These are phyloP conservation scores for Yoshiicerus persimilis DNA, from an alignment of 1,140 invertebrate species.

Conservation along the genomic window DNA sequence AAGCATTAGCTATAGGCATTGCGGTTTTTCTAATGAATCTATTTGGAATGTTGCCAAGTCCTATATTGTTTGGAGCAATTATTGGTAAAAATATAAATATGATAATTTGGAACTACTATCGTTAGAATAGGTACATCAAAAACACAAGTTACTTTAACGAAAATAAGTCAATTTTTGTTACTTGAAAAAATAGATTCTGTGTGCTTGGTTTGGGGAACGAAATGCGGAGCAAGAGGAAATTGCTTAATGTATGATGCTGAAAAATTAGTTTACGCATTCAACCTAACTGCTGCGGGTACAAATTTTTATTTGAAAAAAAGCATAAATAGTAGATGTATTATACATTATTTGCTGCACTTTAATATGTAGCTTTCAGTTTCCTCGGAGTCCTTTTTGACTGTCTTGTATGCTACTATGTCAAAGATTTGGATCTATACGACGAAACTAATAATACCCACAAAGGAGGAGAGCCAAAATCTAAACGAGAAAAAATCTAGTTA, in stretches of 20 bases:
- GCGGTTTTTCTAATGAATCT: slow-evolving; percentile 63
- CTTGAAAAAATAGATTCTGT: slow-evolving; percentile 67
- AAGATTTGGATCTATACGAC: slow-evolving; percentile 36
- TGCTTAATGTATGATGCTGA: slow-evolving; percentile 71
- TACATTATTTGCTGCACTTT: background rate
- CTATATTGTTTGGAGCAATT: slow-evolving; percentile 70
- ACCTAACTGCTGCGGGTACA: slow-evolving; percentile 64
- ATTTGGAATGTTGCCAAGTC: slow-evolving; percentile 66
- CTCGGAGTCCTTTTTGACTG: slow-evolving; percentile 35
- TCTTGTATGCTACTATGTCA: slow-evolving; percentile 33
- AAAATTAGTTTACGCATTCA: slow-evolving; percentile 64
- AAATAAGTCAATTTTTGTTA: no score
- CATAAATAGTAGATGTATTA: background rate
- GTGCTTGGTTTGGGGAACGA: slow-evolving; percentile 71
- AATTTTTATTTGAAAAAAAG: background rate
- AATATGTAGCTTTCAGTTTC: background rate
- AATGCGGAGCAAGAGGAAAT: slow-evolving; percentile 69
- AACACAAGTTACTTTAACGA: no score
- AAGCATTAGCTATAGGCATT: slow-evolving; percentile 65
- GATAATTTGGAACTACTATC: no score
- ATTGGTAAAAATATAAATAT: slow-evolving; percentile 57
- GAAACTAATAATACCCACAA: slow-evolving; percentile 22
- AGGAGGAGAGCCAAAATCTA: background rate
- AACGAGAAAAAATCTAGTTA: background rate
- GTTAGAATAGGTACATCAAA: no score